Evolutionary conservation across 1,140 invertebrate genomes (phyloP), one percentile per base, ranked within the genome.

Genomic region (Palaemon carinicauda): DNA sequence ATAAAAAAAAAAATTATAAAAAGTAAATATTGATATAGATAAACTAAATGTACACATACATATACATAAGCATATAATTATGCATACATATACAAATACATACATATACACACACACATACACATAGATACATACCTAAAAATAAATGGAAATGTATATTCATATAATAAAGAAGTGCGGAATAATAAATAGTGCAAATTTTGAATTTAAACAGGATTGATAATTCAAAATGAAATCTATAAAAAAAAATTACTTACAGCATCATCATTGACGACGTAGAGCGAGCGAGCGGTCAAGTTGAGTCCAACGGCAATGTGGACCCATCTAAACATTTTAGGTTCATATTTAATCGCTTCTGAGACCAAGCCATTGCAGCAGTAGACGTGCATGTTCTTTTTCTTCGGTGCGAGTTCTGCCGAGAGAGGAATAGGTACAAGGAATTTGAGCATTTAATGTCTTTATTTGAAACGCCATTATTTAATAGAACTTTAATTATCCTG

Each of bases 381-480:
- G n/a, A 80, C 79, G 54, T 79, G 75, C 19, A 79, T 79, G 51
- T 79, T 50, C 21, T 21, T 79, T 50, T 79, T 79, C 75, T 79
- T 80, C 41, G 79, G 79, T 1, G 65, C 79, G 19, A 80, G 24
- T 31, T 80, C 78, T 80, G 52, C 3, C 12, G 17, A 33, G 15
- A 52, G 50, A 7, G 54, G 52, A n/a, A n/a, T n/a, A n/a, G n/a
- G n/a, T n/a, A n/a, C n/a, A n/a, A n/a, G n/a, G n/a, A n/a, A n/a
- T n/a, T n/a, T n/a, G n/a, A n/a, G n/a, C n/a, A n/a, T n/a, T n/a
- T n/a, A n/a, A n/a, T n/a, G n/a, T n/a, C n/a, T n/a, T n/a, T n/a
- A n/a, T n/a, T n/a, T n/a, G n/a, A n/a, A n/a, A n/a, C n/a, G n/a
- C n/a, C n/a, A n/a, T n/a, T n/a, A n/a, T n/a, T n/a, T n/a, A n/a